Conservation (phyloP, 2,113 vertebrate species). For the Antechinus flavipes region DNA sequence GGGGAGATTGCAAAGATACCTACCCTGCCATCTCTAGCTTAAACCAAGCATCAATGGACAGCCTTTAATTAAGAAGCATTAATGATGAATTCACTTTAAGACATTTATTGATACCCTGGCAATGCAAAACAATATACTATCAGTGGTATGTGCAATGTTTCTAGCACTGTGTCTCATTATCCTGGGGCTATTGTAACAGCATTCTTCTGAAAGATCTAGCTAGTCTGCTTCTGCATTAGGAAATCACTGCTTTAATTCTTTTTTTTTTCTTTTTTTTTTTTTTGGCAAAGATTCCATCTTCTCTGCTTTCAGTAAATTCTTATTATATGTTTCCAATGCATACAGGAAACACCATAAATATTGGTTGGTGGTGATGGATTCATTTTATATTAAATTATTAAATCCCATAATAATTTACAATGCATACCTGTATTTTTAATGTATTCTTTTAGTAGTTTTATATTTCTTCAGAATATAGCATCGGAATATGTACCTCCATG, state of each 20-base stretch:
- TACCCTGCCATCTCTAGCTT: neutral
- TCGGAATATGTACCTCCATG: neutral
- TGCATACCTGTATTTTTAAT: neutral
- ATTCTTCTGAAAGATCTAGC: slow-evolving; percentile 37
- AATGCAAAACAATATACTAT: neutral
- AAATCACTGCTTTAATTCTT: slow-evolving; percentile 36
- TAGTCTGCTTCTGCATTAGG: neutral
- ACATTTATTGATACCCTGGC: neutral
- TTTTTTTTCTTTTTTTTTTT: neutral
- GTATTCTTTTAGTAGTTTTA: neutral
- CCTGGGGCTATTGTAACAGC: neutral
- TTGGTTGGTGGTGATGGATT: neutral
- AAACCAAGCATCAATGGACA: neutral
- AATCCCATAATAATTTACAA: neutral
- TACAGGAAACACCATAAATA: neutral
- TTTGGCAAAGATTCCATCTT: neutral
- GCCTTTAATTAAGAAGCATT: neutral
- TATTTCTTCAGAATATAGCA: neutral
- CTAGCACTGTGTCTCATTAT: neutral
- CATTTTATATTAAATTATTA: neutral
- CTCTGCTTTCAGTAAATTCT: neutral
- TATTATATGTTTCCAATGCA: neutral
- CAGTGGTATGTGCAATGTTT: slow-evolving; percentile 6
- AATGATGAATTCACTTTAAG: neutral
- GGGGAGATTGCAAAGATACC: neutral